A percentile compares a stretch with the other conserved stretches of the same genome.
Evolutionary conservation across 2,113 vertebrate species (phyloP).

Genomic region (Oreotrochilus melanogaster): DNA sequence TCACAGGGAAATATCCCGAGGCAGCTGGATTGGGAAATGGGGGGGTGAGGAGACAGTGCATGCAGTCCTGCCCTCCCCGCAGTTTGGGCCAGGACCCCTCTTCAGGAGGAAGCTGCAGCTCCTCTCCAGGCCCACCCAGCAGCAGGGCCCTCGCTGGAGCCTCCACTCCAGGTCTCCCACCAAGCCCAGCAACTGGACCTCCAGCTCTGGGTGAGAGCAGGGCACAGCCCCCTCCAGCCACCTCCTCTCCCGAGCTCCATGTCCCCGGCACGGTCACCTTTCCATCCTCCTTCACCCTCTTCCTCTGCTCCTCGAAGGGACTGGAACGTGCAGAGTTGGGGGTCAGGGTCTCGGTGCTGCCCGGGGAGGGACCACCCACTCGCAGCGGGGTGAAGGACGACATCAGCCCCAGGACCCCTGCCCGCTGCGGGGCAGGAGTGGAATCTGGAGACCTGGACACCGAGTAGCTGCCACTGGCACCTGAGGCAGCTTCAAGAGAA

Average conservation of each 20-base stretch:
- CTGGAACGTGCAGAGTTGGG: accelerated
- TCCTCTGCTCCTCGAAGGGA: conserved; percentile 17
- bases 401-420: background rate
- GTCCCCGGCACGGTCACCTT: background rate
- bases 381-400: background rate
- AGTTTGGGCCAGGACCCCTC: background rate
- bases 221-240: background rate
- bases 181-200: background rate
- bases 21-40: accelerated
- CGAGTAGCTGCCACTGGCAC: background rate
- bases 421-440: background rate
- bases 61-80: accelerated
- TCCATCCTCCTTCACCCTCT: conserved; percentile 57
- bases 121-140: background rate
- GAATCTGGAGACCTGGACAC: background rate
- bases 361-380: background rate
- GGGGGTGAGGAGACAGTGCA: background rate
- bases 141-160: accelerated
- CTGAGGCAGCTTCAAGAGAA: conserved; percentile 52
- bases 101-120: background rate
- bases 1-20: background rate
- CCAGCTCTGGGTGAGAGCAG: background rate
- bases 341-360: background rate
- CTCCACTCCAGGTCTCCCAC: background rate
- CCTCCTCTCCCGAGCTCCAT: accelerated